Conservation (phyloP, 2,113 vertebrate species). For the Monarcha castaneiventris region DNA sequence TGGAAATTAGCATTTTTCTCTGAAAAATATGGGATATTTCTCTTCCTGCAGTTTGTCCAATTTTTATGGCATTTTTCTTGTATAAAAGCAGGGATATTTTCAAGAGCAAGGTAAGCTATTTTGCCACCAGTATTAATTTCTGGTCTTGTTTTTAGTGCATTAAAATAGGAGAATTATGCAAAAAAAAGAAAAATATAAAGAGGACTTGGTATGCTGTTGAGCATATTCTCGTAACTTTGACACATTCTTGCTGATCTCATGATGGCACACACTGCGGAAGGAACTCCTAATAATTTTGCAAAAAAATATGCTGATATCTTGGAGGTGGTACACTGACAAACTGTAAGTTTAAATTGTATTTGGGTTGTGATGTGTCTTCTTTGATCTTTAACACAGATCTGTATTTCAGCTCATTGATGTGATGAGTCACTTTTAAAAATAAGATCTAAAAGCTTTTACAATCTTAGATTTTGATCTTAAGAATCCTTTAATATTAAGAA, state of each 20-base stretch:
- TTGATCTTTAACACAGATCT: neutral
- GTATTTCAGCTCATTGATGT: neutral
- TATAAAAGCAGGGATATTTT: neutral
- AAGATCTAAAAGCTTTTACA: slow-evolving; percentile 19
- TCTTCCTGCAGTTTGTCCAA: neutral
- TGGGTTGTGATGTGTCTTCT: neutral
- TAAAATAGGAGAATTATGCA: neutral
- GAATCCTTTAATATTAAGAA: neutral
- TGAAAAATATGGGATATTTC: slow-evolving; percentile 4
- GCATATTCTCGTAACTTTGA: neutral
- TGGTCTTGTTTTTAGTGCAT: neutral
- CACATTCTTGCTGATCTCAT: neutral
- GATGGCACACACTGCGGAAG: neutral
- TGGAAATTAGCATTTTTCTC: slow-evolving; percentile 57
- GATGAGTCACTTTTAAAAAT: neutral
- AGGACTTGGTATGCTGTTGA: neutral
- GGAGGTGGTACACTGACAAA: neutral
- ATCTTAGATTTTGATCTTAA: neutral
- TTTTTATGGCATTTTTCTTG: neutral
- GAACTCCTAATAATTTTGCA: neutral
- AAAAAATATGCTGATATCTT: neutral
- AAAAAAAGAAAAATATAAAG: neutral
- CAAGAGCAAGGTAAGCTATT: neutral
- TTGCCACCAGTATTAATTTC: neutral
- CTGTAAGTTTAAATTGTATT: neutral